Conservation (phyloP, 1,140 invertebrate genomes). For the Lutraria rhynchaena region DNA sequence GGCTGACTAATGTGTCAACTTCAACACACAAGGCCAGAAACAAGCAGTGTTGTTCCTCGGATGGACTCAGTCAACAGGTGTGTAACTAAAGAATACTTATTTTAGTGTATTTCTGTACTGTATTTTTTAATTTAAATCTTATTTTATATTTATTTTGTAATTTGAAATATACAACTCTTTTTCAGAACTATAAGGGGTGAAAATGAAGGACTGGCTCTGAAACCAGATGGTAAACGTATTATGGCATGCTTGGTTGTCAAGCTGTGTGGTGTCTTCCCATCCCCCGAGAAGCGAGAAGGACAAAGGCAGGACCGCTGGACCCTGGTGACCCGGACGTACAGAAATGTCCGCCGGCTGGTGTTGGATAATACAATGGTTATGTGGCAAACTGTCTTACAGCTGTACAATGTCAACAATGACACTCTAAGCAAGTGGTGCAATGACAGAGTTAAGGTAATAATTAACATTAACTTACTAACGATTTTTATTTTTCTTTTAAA, state of each 20-base stretch:
- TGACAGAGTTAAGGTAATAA: no score
- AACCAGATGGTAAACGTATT: conserved; percentile 3
- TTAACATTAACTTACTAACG: no score
- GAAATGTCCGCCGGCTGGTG: not conserved
- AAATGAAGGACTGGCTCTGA: not conserved
- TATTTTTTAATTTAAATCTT: not conserved
- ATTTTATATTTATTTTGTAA: not conserved
- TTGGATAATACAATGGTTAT: not conserved
- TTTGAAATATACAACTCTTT: not conserved
- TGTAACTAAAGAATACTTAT: no score
- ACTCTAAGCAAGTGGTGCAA: no score
- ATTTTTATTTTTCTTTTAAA: not conserved
- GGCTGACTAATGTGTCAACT: conserved; percentile 8
- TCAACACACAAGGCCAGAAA: conserved; percentile 2
- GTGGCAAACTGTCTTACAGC: not conserved
- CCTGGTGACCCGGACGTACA: conserved; percentile 2
- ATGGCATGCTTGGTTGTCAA: conserved; percentile 5
- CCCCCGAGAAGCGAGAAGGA: not conserved
- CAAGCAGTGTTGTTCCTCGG: no score
- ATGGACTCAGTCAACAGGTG: no score
- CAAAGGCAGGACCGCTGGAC: not conserved
- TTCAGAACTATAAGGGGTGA: conserved; percentile 4
- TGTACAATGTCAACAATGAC: not conserved
- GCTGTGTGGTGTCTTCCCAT: not conserved
- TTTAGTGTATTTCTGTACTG: not conserved